A percentile compares a stretch with the other conserved stretches of the same genome.
Evolutionary conservation across 2,113 vertebrate genomes (phyloP).

Genomic region (Malurus melanocephalus): DNA sequence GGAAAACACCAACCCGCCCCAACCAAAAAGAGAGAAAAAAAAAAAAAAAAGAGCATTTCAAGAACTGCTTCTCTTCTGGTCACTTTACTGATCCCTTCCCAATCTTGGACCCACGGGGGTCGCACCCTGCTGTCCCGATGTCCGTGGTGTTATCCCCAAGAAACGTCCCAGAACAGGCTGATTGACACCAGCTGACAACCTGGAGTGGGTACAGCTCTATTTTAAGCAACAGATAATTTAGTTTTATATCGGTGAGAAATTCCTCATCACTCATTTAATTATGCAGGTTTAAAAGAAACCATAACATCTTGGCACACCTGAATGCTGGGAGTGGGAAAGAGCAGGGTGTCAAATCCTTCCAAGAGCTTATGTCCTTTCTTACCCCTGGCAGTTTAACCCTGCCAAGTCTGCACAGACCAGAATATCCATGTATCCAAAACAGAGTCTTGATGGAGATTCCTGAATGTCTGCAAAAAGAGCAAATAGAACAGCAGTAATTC

Average conservation of each 20-base stretch:
- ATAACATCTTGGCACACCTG: background rate
- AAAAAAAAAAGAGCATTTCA: fast-evolving
- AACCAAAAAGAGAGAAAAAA: background rate
- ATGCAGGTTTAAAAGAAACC: background rate
- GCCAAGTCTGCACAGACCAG: background rate
- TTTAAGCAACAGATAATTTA: constrained; percentile 36
- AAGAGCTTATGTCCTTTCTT: constrained; percentile 12
- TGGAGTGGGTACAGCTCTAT: constrained; percentile 6
- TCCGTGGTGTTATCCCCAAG: background rate
- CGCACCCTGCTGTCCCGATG: fast-evolving
- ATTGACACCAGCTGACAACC: constrained; percentile 2
- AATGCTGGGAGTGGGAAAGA: background rate
- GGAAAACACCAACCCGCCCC: background rate
- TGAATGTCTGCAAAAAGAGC: background rate
- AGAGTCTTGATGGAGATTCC: background rate
- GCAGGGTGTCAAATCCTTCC: background rate
- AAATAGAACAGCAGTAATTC: background rate
- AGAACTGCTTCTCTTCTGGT: background rate
- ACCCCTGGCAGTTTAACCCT: background rate
- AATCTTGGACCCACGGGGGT: fast-evolving
- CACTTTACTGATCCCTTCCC: background rate
- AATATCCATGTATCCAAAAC: background rate
- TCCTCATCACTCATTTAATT: constrained; percentile 41
- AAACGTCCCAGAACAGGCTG: background rate
- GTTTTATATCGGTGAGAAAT: constrained; percentile 36